These are phyloP conservation scores for Tringa solitaria DNA, from an alignment of 2,113 vertebrate genomes.

Conservation along the genomic window DNA sequence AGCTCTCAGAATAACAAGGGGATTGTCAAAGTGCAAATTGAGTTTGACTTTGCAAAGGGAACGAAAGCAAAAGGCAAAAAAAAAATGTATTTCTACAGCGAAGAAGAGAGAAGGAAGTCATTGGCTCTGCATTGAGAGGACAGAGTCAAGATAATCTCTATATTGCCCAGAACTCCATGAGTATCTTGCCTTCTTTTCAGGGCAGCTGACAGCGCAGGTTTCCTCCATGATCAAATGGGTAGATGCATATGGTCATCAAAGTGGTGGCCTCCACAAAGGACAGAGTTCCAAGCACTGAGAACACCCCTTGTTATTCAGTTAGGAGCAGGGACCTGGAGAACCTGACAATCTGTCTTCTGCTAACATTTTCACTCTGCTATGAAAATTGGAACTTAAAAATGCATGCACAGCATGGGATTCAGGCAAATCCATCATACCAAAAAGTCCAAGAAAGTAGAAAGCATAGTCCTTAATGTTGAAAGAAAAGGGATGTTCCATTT, in stretches of 20 bases:
- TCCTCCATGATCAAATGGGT: background rate
- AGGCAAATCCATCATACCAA: background rate
- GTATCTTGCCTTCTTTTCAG: background rate
- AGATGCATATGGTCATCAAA: background rate
- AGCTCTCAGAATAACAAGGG: background rate
- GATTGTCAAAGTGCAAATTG: background rate
- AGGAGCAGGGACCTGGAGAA: background rate
- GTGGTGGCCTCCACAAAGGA: background rate
- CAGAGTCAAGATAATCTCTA: background rate
- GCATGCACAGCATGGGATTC: background rate
- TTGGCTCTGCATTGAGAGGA: background rate
- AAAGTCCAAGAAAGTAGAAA: background rate
- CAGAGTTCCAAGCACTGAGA: background rate
- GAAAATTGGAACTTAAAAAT: background rate
- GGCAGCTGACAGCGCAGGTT: background rate
- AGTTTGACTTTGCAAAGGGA: background rate
- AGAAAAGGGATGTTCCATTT: background rate
- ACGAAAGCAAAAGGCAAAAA: background rate
- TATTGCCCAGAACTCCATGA: background rate
- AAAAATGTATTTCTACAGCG: background rate
- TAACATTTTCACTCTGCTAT: background rate
- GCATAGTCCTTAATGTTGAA: background rate
- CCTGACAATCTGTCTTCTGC: background rate
- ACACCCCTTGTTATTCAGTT: background rate
- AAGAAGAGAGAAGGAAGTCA: background rate